phyloP scores from a whole-genome alignment of 1,140 invertebrate genomes.

The Copidosoma floridanum region DNA sequence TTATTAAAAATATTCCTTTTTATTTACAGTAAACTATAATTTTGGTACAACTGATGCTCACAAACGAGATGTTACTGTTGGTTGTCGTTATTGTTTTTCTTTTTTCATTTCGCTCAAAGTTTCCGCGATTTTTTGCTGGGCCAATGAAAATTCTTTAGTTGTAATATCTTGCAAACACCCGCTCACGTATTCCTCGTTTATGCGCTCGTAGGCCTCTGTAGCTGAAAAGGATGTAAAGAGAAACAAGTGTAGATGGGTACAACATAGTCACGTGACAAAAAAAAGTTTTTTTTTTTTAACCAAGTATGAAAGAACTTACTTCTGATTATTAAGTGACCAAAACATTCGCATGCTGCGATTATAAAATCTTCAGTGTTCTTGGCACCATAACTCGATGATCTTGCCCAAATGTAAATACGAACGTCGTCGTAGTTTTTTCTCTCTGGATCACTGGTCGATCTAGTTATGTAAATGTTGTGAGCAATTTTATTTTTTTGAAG shows the following conservation, averaged over 20 bases:
- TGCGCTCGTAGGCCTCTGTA: slow-evolving; percentile 47
- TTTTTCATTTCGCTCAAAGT: background rate
- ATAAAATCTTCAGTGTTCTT: slow-evolving; percentile 62
- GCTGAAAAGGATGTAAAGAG: slow-evolving; percentile 51
- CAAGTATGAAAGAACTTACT: slow-evolving; percentile 52
- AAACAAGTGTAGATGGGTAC: no score
- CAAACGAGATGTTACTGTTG: no score
- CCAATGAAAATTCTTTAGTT: slow-evolving; percentile 44
- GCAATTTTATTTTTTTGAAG: slow-evolving; percentile 62
- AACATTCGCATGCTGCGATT: slow-evolving; percentile 66
- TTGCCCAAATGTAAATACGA: slow-evolving; percentile 66
- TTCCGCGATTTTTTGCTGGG: slow-evolving; percentile 27
- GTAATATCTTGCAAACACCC: slow-evolving; percentile 51
- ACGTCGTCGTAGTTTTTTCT: slow-evolving; percentile 47
- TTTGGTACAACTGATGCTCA: no score
- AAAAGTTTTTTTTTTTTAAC: background rate
- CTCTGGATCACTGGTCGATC: slow-evolving; percentile 47
- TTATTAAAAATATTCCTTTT: background rate
- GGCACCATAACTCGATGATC: slow-evolving; percentile 55
- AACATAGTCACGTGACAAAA: no score
- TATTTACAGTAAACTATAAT: slow-evolving; percentile 4
- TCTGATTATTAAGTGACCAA: slow-evolving; percentile 66
- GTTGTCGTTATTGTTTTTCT: background rate
- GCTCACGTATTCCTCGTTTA: slow-evolving; percentile 49
- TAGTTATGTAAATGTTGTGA: slow-evolving; percentile 69